Base-by-base conservation (phyloP, 2,113 vertebrate species). In the Stigmatopora argus region DNA sequence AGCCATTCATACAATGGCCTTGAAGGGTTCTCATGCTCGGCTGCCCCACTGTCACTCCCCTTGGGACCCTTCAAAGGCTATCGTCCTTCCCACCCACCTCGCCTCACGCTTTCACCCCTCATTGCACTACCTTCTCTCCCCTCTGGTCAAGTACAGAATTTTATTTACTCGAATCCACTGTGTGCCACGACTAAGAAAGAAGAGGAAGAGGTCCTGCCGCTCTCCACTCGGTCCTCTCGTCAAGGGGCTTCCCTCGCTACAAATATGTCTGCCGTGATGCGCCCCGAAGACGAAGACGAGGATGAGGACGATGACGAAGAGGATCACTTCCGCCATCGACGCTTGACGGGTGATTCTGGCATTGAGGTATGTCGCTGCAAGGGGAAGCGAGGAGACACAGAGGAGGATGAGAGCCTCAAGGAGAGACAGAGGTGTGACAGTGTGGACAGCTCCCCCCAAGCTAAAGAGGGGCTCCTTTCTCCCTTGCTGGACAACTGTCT, bases 321-420 rank as follows among this genome's bases (percentile, higher is more conserved):
- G 51, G 62, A 83, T 65, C 93, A 91, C 65, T 92, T 90, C 84
- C 88, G 93, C 19, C 94, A 93, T 73, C 91, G 95, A 1, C 90
- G 92, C 19, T 88, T 97, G 15, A 97, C 96, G 0, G 96, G 96
- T 0, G 96, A 98, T 87, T 98, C 95, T 0, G 96, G 96, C 38
- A 97, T 98, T 0, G 96, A 97, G 86, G 93, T 98, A 34, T 94
- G 94, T 62, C 92, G 91, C 65, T 92, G 92, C 77, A 89, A 80
- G 3, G 84, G 92, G 65, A 87, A 72, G 59, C 83, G 85, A 73
- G 80, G 82, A 56, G 85, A 81, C 23, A 83, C 83, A 11, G 74
- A 81, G 1, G 73, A 75, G 38, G 75, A 77, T 44, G 58, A 41
- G 0, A 18, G 23, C 23, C 23, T 44, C n/a, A 78, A 81, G 49